Evolutionary conservation across 2,797 vertebrate genomes (phyloP).

Genomic region (Hydrophis major): DNA sequence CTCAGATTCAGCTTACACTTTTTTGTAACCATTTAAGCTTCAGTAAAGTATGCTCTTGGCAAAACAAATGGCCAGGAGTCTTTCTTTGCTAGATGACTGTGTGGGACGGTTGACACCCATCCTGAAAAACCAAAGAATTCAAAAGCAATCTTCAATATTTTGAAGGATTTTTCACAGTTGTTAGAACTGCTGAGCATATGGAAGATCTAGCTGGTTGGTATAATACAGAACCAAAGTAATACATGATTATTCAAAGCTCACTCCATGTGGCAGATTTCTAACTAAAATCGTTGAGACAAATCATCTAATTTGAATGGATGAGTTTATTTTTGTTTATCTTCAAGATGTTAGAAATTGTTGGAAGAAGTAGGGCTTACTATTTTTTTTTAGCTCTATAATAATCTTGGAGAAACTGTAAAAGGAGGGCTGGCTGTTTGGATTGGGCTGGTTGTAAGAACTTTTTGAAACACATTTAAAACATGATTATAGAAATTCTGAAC

Average conservation of each 20-base stretch:
- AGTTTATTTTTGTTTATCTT: not conserved
- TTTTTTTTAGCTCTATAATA: not conserved
- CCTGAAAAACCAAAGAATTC: not conserved
- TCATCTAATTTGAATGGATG: not conserved
- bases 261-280: not conserved
- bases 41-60: not conserved
- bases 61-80: not conserved
- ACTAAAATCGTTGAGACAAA: not conserved
- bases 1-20: not conserved
- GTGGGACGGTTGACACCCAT: not conserved
- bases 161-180: not conserved
- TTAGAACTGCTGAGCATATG: not conserved
- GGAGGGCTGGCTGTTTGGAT: not conserved
- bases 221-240: not conserved
- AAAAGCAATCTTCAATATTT: not conserved
- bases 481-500: not conserved
- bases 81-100: not conserved
- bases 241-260: not conserved
- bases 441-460: not conserved
- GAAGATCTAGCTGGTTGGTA: not conserved
- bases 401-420: not conserved
- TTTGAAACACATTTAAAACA: not conserved
- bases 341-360: not conserved
- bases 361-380: not conserved
- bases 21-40: not conserved